A percentile compares a stretch with the other conserved stretches of the same genome.
phyloP scores from a whole-genome alignment of 2,797 vertebrate genomes.

The Thripadectes ignobilis region DNA sequence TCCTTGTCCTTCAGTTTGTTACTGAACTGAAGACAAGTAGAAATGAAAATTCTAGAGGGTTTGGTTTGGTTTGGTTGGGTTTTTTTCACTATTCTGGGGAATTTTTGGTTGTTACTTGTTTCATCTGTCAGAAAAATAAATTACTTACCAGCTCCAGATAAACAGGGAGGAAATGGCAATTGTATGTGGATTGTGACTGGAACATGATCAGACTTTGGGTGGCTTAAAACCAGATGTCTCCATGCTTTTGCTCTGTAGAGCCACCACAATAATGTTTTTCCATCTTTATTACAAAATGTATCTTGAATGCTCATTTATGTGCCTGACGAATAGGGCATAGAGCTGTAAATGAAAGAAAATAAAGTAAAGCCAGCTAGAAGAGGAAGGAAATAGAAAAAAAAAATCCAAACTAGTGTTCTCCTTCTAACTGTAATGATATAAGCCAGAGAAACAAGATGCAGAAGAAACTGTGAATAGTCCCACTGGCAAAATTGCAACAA shows the following conservation, averaged over 20 bases:
- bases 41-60: background rate
- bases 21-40: background rate
- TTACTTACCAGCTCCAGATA: background rate
- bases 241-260: background rate
- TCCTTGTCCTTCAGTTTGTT: background rate
- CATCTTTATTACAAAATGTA: background rate
- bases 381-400: background rate
- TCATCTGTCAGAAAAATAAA: background rate
- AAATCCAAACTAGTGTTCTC: background rate
- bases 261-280: background rate
- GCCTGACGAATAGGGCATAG: background rate
- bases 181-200: background rate
- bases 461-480: background rate
- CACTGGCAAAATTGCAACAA: background rate
- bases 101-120: background rate
- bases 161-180: background rate
- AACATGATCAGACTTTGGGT: background rate
- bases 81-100: background rate
- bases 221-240: background rate
- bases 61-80: background rate
- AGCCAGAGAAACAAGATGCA: background rate
- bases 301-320: background rate
- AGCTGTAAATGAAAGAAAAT: background rate
- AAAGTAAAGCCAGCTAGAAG: background rate
- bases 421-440: background rate